Conservation (phyloP, 2,113 vertebrate species). For the Holacanthus passer region DNA sequence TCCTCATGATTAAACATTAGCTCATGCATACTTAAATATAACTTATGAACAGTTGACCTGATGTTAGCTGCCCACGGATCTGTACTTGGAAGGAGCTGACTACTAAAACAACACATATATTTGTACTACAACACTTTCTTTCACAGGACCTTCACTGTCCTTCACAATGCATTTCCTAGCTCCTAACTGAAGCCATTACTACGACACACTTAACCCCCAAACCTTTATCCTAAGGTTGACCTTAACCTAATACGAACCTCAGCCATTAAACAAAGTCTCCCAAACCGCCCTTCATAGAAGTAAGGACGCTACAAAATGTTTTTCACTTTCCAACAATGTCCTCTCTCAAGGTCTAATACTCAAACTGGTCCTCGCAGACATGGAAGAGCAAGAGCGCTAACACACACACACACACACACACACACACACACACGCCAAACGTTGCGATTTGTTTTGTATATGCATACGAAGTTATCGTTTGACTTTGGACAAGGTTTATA, state of each 20-base stretch:
- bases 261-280: neutral
- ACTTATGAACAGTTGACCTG: neutral
- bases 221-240: too few species aligned
- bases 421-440: neutral
- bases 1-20: neutral
- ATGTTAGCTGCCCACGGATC: neutral
- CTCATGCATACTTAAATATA: neutral
- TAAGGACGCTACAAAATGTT: neutral
- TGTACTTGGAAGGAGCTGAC: neutral
- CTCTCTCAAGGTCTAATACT: neutral
- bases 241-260: neutral
- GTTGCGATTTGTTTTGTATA: slow-evolving; percentile 13
- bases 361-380: neutral
- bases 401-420: neutral
- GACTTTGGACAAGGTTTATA: slow-evolving; percentile 42
- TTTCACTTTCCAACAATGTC: neutral
- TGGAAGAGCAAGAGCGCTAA: neutral
- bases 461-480: slow-evolving; percentile 9
- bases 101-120: neutral
- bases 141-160: neutral
- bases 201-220: neutral
- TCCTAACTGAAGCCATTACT: neutral
- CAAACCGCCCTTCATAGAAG: neutral
- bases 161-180: neutral
- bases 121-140: neutral